phyloP scores from a whole-genome alignment of 2,113 vertebrate genomes.

The Chaetodon auriga region DNA sequence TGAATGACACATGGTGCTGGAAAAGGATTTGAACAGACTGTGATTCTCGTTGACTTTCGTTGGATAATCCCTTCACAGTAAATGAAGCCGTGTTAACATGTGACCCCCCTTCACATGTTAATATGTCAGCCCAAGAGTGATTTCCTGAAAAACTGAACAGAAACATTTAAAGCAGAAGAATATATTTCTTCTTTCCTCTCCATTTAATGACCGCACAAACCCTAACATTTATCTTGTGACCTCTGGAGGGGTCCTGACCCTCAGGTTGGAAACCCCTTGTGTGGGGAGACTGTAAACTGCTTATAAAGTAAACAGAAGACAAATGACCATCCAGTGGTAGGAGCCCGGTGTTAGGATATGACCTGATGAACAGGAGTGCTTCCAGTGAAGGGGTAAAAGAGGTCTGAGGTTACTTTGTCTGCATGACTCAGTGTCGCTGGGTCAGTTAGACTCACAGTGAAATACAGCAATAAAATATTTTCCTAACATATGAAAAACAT shows the following conservation, averaged over 20 bases:
- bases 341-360: not conserved
- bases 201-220: not conserved
- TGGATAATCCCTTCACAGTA: not conserved
- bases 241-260: not conserved
- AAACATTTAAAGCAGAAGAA: not conserved
- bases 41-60: not conserved
- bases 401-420: slow-evolving; percentile 9
- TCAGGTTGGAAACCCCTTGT: not conserved
- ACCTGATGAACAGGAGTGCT: not conserved
- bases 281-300: not conserved
- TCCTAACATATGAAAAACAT: slow-evolving; percentile 16
- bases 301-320: slow-evolving; percentile 7
- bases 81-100: not conserved
- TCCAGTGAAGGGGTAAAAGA: not conserved
- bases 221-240: not conserved
- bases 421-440: not conserved
- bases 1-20: slow-evolving; percentile 21
- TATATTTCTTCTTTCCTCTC: not conserved
- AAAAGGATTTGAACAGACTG: not conserved
- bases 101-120: not conserved
- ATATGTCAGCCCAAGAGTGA: not conserved
- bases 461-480: slow-evolving; percentile 41
- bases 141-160: not conserved
- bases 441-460: slow-evolving; percentile 58
- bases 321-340: not conserved